Evolutionary conservation across 2,113 vertebrate species (phyloP).

Genomic region (Okapia johnstoni): DNA sequence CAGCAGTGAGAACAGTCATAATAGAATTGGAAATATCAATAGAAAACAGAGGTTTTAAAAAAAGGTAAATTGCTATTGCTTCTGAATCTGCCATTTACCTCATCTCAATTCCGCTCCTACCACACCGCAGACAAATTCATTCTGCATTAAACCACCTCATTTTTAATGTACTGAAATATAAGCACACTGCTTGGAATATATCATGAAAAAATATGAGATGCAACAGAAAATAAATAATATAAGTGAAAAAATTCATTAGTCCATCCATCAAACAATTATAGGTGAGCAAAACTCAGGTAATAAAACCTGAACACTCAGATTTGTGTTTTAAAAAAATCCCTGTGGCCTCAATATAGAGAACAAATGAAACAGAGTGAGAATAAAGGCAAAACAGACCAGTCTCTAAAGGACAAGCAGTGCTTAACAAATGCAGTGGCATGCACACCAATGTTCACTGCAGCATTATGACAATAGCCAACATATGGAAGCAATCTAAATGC

Average conservation of each 20-base stretch:
- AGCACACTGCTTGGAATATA: neutral
- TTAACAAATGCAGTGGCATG: neutral
- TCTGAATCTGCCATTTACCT: neutral
- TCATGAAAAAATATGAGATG: neutral
- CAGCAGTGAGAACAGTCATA: neutral
- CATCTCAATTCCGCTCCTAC: neutral
- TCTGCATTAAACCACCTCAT: neutral
- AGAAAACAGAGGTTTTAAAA: neutral
- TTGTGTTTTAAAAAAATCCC: neutral
- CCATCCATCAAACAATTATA: neutral
- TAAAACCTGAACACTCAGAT: neutral
- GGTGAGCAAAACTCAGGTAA: slow-evolving; percentile 1
- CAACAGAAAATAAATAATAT: neutral
- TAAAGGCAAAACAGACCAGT: neutral
- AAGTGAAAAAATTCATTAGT: neutral
- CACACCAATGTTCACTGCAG: neutral
- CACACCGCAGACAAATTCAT: neutral
- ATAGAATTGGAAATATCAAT: neutral
- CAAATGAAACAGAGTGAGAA: neutral
- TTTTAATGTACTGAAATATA: neutral
- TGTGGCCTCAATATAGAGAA: neutral
- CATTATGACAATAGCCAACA: neutral
- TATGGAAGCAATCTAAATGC: neutral
- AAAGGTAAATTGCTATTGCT: neutral
- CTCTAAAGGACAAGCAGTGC: neutral